Percentiles rank a stretch among this genome's conserved stretches.
phyloP scores from a whole-genome alignment of 2,888 invertebrate species.

The Mystacides longicornis region DNA sequence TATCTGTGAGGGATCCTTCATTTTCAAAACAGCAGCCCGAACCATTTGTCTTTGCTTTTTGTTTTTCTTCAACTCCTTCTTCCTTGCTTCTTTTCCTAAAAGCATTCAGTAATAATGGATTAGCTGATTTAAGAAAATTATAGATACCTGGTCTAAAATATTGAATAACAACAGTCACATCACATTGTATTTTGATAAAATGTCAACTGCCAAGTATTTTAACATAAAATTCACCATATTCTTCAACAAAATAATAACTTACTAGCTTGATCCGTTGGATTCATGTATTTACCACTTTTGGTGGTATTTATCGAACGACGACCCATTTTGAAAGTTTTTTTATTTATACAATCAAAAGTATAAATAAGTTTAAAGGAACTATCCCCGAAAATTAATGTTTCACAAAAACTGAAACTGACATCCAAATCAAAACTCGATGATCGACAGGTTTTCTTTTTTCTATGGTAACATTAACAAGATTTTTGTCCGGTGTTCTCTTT shows the following conservation, averaged over 20 bases:
- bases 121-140: neutral
- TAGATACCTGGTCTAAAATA: neutral
- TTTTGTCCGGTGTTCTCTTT: too few relatives aligned
- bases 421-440: too few relatives aligned
- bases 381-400: neutral
- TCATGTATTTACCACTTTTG: constrained; percentile 99
- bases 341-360: too few relatives aligned
- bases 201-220: neutral
- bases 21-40: constrained; percentile 91
- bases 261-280: constrained; percentile 98
- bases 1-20: constrained; percentile 93
- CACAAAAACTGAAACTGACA: too few relatives aligned
- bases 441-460: too few relatives aligned
- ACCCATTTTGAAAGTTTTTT: constrained; percentile 64
- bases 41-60: constrained; percentile 96
- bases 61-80: constrained; percentile 96
- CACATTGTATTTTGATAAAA: neutral
- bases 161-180: neutral
- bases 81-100: constrained; percentile 92
- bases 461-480: too few relatives aligned
- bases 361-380: neutral
- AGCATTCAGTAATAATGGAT: constrained; percentile 11
- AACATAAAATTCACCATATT: neutral
- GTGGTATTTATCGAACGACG: constrained; percentile 96
- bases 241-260: constrained; percentile 46